Evolutionary conservation across 2,113 vertebrate genomes (phyloP), one percentile per base, ranked within the genome.

Genomic region (Elachura formosa): DNA sequence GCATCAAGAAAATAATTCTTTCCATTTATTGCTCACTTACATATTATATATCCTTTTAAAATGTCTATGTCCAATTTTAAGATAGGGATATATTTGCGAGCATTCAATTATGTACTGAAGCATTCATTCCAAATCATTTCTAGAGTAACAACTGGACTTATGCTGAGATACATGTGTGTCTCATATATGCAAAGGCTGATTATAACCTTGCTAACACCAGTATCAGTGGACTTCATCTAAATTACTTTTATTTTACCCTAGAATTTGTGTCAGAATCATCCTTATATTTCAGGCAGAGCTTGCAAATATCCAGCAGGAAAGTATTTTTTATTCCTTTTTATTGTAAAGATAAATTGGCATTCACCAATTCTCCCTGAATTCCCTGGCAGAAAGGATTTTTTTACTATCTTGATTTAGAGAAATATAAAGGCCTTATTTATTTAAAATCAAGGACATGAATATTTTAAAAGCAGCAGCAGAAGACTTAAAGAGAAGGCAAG

Each of bases 241-340:
- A 81, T 84, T 87, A 72, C 20, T 89, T 12, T 29, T 38, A 62
- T 75, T 84, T 89, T 73, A 34, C 29, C 22, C 6, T 38, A 78
- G 11, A 67, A 89, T 6, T 11, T 10, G 18, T 78, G 33, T 66
- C 58, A 84, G 48, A 90, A 92, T 95, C 74, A 93, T 93, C 78
- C 90, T 96, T 80, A 55, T 91, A 94, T 97, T 96, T 97, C 96
- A 97, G 46, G 51, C 73, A 97, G 75, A 85, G 72, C 64, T 96
- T 93, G 85, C n/a, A 94, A 87, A 87, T 95, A 76, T 97, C 89
- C 69, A 94, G 74, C 38, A 17, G 11, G 48, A 96, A 94, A 97
- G 45, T 52, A 38, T 76, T n/a, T n/a, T n/a, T n/a, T n/a, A n/a
- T n/a, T n/a, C n/a, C 75, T 91, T 97, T 95, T 96, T 87, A 92